Evolutionary conservation across 2,888 invertebrate genomes (phyloP), one percentile per base, ranked within the genome.

Genomic region (Pyrrhia umbra): DNA sequence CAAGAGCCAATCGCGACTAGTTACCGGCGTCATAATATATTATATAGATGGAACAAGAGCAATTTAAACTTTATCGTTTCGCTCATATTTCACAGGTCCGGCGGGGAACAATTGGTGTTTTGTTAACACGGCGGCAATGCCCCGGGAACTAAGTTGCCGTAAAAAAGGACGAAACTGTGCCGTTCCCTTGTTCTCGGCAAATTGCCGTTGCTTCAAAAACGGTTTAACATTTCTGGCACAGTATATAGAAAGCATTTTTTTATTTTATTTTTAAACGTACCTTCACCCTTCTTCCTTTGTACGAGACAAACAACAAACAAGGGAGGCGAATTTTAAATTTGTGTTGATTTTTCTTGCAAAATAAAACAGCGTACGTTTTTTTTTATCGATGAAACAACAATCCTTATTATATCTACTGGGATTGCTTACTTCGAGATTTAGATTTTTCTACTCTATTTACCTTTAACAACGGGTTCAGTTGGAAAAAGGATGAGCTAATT

Each of bases 21-120:
- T 18, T 39, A 56, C 34, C 18, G 30, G 25, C 58, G 18, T 43
- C 43, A 62, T 18, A 68, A 37, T 54, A 75, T 70, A 70, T 73
- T 79, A 78, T 73, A 67, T 69, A 63, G 51, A 69, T 70, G 62
- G 74, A 79, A 77, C 80, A 77, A 78, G 68, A 79, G 70, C 83
- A 83, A 83, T 85, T 81, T 79, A 80, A 85, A 85, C 79, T 84
- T 85, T 75, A 70, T 62, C 77, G 74, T 71, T 61, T 69, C 60
- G 20, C 58, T 64, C 77, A 79, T 79, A 77, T 71, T 77, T 79
- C 75, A 76, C 63, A 16, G 45, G 68, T 58, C 66, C 56, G 30
- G 51, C 40, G 54, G 46, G 61, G 50, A 62, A 60, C 64, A 67
- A 68, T 69, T 62, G 63, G 61, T 68, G 72, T 73, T 72, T 67